phyloP scores from a whole-genome alignment of 1,140 invertebrate species.

The Drosophila arizonae region DNA sequence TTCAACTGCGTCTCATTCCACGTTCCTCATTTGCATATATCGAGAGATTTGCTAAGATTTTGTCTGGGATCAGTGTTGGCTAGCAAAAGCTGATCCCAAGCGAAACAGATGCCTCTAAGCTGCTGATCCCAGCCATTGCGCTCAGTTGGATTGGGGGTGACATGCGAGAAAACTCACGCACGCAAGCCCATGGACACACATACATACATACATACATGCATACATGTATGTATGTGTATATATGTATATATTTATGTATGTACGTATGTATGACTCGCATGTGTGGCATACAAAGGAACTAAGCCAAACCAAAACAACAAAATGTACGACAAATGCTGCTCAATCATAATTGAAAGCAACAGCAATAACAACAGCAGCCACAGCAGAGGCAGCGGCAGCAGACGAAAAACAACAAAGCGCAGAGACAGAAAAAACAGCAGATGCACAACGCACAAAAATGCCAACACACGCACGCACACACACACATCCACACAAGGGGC shows the following conservation, averaged over 20 bases:
- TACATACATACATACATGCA: conserved; percentile 23
- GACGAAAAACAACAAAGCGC: conserved; percentile 29
- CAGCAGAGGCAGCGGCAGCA: conserved; percentile 40
- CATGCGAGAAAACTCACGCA: conserved; percentile 41
- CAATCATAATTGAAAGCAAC: conserved; percentile 72
- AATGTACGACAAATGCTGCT: conserved; percentile 76
- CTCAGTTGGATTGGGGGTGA: conserved; percentile 27
- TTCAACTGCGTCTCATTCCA: conserved; percentile 1
- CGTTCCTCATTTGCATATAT: conserved; percentile 32
- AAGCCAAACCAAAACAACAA: conserved; percentile 78
- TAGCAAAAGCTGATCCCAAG: conserved; percentile 18
- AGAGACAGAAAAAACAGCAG: conserved; percentile 66
- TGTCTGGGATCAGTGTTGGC: conserved; percentile 6
- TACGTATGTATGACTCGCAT: background rate
- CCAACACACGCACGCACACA: conserved; percentile 56
- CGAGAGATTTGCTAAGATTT: conserved; percentile 35
- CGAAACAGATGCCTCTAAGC: background rate
- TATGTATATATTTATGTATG: conserved; percentile 1
- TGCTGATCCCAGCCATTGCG: background rate
- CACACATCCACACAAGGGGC: conserved; percentile 33
- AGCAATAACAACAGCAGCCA: conserved; percentile 60
- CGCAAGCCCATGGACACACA: background rate
- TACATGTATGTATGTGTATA: conserved; percentile 12
- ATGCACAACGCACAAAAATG: conserved; percentile 71
- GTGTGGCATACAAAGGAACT: conserved; percentile 48